Evolutionary conservation across 2,888 invertebrate genomes (phyloP).

Genomic region (Phoenoteleia sp.): DNA sequence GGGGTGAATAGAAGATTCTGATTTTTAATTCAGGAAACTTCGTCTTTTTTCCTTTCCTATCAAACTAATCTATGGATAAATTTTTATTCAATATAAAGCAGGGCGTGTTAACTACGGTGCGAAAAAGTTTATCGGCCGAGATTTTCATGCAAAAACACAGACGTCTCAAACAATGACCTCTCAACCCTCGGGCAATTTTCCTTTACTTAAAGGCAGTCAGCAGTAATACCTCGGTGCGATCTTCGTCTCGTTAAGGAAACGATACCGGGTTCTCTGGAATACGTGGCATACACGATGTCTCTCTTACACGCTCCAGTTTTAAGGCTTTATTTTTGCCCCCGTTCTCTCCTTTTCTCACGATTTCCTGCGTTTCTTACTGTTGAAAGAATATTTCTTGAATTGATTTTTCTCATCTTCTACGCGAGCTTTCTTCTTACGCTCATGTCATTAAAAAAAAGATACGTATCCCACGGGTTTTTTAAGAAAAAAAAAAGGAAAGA

Average conservation of each 20-base stretch:
- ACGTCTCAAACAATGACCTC: slow-evolving; percentile 73
- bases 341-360: slow-evolving; percentile 36
- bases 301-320: slow-evolving; percentile 56
- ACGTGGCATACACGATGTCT: slow-evolving; percentile 59
- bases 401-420: slow-evolving; percentile 54
- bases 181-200: slow-evolving; percentile 64
- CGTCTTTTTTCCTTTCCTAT: not conserved
- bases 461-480: slow-evolving; percentile 13
- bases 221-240: slow-evolving; percentile 44
- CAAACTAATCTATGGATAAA: slow-evolving; percentile 60
- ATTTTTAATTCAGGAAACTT: slow-evolving; percentile 26
- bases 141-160: slow-evolving; percentile 73
- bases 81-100: slow-evolving; percentile 46
- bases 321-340: slow-evolving; percentile 53
- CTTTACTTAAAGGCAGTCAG: slow-evolving; percentile 65
- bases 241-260: slow-evolving; percentile 70
- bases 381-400: slow-evolving; percentile 63
- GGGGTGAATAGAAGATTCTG: no score
- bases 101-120: slow-evolving; percentile 58
- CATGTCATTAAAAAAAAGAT: slow-evolving; percentile 60
- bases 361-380: slow-evolving; percentile 48
- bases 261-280: slow-evolving; percentile 55
- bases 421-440: slow-evolving; percentile 35
- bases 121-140: slow-evolving; percentile 71
- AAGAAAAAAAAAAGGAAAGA: not conserved